phyloP scores from a whole-genome alignment of 2,797 vertebrate genomes.

The Pseudochromis fuscus region DNA sequence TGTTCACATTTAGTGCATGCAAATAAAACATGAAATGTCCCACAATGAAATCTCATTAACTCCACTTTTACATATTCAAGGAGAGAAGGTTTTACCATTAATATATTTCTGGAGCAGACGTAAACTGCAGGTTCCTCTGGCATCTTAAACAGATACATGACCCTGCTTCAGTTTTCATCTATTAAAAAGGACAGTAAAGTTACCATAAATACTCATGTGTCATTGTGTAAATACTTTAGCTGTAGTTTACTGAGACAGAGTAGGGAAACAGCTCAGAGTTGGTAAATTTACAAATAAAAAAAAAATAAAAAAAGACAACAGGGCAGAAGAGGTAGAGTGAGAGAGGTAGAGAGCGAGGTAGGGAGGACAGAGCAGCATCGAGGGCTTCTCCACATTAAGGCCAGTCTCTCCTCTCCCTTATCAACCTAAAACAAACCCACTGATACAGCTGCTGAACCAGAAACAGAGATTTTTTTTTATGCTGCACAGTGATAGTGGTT shows the following conservation, averaged over 20 bases:
- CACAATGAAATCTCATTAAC: conserved; percentile 19
- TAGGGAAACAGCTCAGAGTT: conserved; percentile 5
- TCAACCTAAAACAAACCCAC: conserved; percentile 37
- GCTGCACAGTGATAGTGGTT: conserved; percentile 42
- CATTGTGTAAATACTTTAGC: conserved; percentile 6
- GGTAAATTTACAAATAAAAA: not conserved
- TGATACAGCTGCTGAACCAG: conserved; percentile 4
- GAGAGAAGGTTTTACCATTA: conserved; percentile 20
- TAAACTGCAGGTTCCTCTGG: conserved; percentile 9
- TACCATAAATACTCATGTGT: no score
- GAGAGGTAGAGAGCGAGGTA: conserved; percentile 74
- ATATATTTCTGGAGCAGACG: conserved; percentile 7
- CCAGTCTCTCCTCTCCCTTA: conserved; percentile 57
- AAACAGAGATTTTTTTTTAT: not conserved
- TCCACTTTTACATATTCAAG: conserved; percentile 11
- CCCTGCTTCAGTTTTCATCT: not conserved
- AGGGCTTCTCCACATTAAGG: conserved; percentile 72
- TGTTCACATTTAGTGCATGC: conserved; percentile 62
- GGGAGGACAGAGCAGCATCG: conserved; percentile 60
- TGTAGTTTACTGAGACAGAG: not conserved
- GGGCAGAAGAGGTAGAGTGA: conserved; percentile 57
- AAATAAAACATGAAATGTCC: conserved; percentile 44
- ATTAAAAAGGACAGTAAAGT: not conserved
- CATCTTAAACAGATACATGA: not conserved
- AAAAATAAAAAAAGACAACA: not conserved